These are phyloP conservation scores for Conger conger DNA, from an alignment of 2,113 vertebrate genomes.

Conservation along the genomic window DNA sequence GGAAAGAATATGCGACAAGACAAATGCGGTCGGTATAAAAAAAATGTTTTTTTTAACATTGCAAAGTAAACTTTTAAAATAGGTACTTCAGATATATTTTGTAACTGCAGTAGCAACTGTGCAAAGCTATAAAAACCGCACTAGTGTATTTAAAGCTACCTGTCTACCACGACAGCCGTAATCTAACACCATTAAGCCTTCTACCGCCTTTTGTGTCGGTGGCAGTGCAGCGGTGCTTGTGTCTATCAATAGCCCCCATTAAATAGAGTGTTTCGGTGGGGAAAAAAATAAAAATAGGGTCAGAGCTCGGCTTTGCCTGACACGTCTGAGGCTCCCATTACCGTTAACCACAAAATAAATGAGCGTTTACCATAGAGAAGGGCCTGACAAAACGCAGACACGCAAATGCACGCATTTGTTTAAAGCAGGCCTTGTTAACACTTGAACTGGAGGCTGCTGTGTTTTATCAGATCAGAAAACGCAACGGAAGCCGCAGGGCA, in stretches of 20 bases:
- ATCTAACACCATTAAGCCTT: conserved; percentile 3
- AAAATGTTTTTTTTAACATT: not conserved
- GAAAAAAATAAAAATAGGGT: conserved; percentile 1
- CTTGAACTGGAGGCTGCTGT: not conserved
- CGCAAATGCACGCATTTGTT: not conserved
- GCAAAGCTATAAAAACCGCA: not conserved
- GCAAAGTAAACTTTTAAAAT: not conserved
- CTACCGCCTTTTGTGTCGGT: not conserved
- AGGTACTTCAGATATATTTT: not conserved
- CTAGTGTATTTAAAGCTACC: not conserved
- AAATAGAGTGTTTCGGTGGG: not conserved
- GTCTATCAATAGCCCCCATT: conserved; percentile 12
- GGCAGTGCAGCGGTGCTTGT: not conserved
- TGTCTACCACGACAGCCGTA: not conserved
- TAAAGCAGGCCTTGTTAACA: not conserved
- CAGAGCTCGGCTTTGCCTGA: not conserved
- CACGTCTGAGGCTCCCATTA: not conserved
- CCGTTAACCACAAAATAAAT: conserved; percentile 10
- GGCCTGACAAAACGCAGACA: not conserved
- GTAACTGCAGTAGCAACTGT: not conserved
- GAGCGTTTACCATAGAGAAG: conserved; percentile 12
- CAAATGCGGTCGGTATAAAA: no score
- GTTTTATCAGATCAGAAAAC: not conserved
- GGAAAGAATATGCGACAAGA: no score
- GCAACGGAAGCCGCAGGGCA: not conserved